Evolutionary conservation across 1,140 invertebrate genomes (phyloP), one percentile per base, ranked within the genome.

Genomic region (Teleogryllus occipitalis): DNA sequence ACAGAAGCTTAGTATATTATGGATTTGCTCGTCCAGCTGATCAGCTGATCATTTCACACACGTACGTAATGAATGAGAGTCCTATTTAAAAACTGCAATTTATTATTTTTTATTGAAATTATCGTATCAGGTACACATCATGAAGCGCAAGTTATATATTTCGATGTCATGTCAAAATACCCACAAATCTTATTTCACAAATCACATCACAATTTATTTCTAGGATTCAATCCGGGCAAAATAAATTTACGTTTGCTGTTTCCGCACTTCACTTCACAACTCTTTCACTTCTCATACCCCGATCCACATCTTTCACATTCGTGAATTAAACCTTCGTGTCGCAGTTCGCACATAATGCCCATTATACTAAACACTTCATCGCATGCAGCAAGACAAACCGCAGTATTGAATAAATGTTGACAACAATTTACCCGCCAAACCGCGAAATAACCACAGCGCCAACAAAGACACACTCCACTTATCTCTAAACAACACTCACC

Each of bases 1-100:
- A 0, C 3, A 8, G 18, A 77, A 77, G 46, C 48, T 48, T 48
- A 54, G n/a, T 39, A 49, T 10, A 48, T 48, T 77, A 77, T 77
- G 76, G 76, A 77, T 77, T 77, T 48, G 76, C 48, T 48, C 21
- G 21, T 48, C 46, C 46, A 49, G 76, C 47, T 54, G 76, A 77
- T 77, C 76, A 77, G 76, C 76, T 77, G 76, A 39, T 39, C 27
- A 39, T 39, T 48, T 77, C 47, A 21, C 76, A 21, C 47, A 49
- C 18, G 54, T 14, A 65, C 54, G 54, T 65, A 65, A 65, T 65
- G 54, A 65, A 65, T 39, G 27, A 39, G 10, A 65, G 54, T 65
- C 18, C 54, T 18, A 18, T 14, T 65, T 65, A 65, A 65, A 39
- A 39, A 39, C 27, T 39, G 27, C 5, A 39, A 39, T 39, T 39